phyloP scores from a whole-genome alignment of 2,888 invertebrate genomes.

The Xestobium rufovillosum region DNA sequence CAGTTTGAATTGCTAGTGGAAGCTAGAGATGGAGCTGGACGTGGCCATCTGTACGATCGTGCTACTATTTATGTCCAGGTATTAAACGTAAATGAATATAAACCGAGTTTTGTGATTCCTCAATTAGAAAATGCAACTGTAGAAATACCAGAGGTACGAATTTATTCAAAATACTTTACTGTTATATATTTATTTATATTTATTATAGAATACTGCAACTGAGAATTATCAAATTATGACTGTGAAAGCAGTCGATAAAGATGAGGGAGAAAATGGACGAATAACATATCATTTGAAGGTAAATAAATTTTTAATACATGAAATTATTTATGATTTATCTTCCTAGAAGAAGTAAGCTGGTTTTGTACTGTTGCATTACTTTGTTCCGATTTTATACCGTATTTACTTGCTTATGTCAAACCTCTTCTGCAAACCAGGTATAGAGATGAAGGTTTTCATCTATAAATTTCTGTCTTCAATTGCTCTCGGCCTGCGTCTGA shows the following conservation, averaged over 20 bases:
- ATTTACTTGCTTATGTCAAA: too few relatives aligned
- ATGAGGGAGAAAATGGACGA: slow-evolving; percentile 75
- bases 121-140: slow-evolving; percentile 67
- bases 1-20: slow-evolving; percentile 48
- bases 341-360: too few relatives aligned
- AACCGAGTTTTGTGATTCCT: slow-evolving; percentile 74
- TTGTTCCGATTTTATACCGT: too few relatives aligned
- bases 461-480: too few relatives aligned
- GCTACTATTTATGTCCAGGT: slow-evolving; percentile 72
- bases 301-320: too few relatives aligned
- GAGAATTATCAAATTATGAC: slow-evolving; percentile 71
- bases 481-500: too few relatives aligned
- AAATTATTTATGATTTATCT: too few relatives aligned
- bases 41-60: slow-evolving; percentile 55
- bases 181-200: slow-evolving; percentile 9
- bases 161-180: slow-evolving; percentile 8
- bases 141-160: slow-evolving; percentile 70
- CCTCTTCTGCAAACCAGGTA: too few relatives aligned
- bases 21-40: slow-evolving; percentile 64
- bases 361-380: too few relatives aligned
- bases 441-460: too few relatives aligned
- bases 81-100: slow-evolving; percentile 72
- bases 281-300: slow-evolving; percentile 78
- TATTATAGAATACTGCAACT: slow-evolving; percentile 60
- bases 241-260: slow-evolving; percentile 74